Base-by-base conservation (phyloP, 1,140 invertebrate genomes). In the Megalonaias nervosa region DNA sequence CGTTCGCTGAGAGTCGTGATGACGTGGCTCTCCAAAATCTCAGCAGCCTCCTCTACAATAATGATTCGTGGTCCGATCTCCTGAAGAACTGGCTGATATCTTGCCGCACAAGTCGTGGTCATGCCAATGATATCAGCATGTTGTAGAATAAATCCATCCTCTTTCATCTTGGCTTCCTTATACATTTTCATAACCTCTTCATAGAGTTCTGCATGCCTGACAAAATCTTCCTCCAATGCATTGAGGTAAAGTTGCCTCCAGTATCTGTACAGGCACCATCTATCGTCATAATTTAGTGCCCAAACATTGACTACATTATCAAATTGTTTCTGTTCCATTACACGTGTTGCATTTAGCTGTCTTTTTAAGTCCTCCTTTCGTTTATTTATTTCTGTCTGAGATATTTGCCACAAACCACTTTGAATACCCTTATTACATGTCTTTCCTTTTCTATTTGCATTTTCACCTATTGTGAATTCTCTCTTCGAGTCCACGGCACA, bases 1-100 rank as follows among this genome's bases (percentile, higher is more conserved):
- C 92, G 80, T 48, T 92, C 87, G 16, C 94, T 94, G 13, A 97
- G 78, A 21, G 85, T 85, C 31, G 85, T 85, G 2, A 89, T 80
- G 15, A 90, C 83, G 58, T 89, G 88, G 1, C 85, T 81, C 67
- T 90, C 89, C 17, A 90, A 81, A 1, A 90, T 86, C 78, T 89
- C 89, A 1, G 89, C 89, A 14, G 89, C 89, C 71, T 90, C 89
- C 70, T 90, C 89, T 11, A 90, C 89, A 48, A 90, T 81, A 3
- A 89, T 82, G 56, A 90, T 88, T 57, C 79, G 78, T 12, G 88
- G 86, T 15, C 81, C 67, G 48, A 90, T 82, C 65, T 83, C 78
- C 56, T 82, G 81, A 14, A 90, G 71, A 17, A 86, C 61, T 14
- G 65, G 14, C 56, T 85, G 83, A 67, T 88, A 86, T 55, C 82